Evolutionary conservation across 2,797 vertebrate genomes (phyloP).

Genomic region (Siniperca scherzeri): DNA sequence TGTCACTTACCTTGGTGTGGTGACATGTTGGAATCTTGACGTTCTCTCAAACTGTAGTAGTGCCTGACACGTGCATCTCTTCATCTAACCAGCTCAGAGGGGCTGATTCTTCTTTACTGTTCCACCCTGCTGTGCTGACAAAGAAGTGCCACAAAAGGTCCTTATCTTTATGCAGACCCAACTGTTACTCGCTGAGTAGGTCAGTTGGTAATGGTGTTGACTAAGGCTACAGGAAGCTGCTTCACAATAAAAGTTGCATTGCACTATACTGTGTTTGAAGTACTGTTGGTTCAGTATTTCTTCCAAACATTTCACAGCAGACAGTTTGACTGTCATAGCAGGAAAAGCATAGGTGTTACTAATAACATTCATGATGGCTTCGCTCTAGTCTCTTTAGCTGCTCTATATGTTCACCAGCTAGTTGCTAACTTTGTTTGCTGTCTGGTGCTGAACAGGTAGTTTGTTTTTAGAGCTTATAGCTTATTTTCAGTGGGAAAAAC

Average conservation of each 20-base stretch:
- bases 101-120: too few relatives aligned
- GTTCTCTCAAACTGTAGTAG: too few relatives aligned
- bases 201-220: background rate
- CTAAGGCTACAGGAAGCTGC: background rate
- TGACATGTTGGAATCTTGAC: too few relatives aligned
- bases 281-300: background rate
- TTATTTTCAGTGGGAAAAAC: background rate
- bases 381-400: background rate
- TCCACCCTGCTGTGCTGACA: too few relatives aligned
- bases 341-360: conserved; percentile 3
- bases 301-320: background rate
- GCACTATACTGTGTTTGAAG: background rate
- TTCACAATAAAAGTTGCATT: background rate
- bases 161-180: background rate
- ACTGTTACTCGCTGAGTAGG: background rate
- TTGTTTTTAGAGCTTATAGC: background rate
- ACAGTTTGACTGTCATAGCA: background rate
- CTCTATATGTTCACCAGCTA: conserved; percentile 15
- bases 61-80: too few relatives aligned
- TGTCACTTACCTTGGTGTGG: too few relatives aligned
- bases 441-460: background rate
- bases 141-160: too few relatives aligned
- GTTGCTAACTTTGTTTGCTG: background rate
- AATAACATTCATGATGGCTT: conserved; percentile 7
- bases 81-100: too few relatives aligned